Evolutionary conservation across 2,888 invertebrate genomes (phyloP).

Genomic region (Ectemnius continuus): DNA sequence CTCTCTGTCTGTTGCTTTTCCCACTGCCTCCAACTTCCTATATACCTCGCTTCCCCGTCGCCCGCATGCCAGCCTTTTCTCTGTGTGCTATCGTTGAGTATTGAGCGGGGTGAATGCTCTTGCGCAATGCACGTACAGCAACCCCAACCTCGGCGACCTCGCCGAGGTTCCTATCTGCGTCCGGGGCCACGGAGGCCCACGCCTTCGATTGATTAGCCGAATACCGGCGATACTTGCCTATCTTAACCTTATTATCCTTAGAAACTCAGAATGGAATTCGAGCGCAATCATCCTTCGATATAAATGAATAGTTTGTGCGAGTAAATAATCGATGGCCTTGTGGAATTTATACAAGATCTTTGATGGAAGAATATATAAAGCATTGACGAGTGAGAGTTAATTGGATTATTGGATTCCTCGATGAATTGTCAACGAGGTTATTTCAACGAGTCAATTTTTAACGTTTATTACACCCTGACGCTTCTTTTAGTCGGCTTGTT

Average conservation of each 20-base stretch:
- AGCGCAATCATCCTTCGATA: too few species aligned
- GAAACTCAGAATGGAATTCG: not conserved
- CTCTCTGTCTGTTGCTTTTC: constrained; percentile 11
- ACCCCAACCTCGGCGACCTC: constrained; percentile 57
- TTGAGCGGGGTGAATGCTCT: constrained; percentile 77
- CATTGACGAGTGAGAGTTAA: too few species aligned
- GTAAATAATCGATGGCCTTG: too few species aligned
- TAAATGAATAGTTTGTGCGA: too few species aligned
- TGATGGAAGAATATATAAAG: too few species aligned
- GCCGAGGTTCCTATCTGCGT: constrained; percentile 43
- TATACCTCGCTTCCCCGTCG: not conserved
- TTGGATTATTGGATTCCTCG: too few species aligned
- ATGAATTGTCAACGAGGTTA: too few species aligned
- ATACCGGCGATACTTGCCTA: constrained; percentile 34
- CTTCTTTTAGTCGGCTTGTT: too few species aligned
- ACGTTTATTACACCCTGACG: too few species aligned
- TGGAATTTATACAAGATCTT: too few species aligned
- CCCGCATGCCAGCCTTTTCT: constrained; percentile 13
- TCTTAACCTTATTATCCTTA: constrained; percentile 11
- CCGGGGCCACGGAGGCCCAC: constrained; percentile 44
- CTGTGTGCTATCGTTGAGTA: constrained; percentile 65
- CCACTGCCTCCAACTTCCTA: not conserved
- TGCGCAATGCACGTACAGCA: constrained; percentile 74
- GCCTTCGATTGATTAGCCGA: constrained; percentile 56
- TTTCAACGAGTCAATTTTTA: too few species aligned